These are phyloP conservation scores for Gasterosteus nipponicus DNA, from an alignment of 2,113 vertebrate species.

Conservation along the genomic window DNA sequence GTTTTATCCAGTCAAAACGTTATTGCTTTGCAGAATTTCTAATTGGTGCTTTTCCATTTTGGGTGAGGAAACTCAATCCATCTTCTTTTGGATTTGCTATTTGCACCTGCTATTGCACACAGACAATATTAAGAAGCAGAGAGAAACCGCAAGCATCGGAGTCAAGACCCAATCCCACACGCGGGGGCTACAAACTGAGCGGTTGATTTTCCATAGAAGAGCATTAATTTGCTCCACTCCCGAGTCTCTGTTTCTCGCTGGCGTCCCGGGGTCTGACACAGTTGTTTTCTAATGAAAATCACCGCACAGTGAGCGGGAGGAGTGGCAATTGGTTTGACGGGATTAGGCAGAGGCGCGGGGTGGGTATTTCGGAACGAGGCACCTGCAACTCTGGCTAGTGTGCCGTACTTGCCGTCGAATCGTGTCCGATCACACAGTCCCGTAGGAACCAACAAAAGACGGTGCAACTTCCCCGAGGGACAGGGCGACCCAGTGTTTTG, in stretches of 20 bases:
- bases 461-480: conserved; percentile 51
- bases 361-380: conserved; percentile 34
- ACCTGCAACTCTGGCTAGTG: conserved; percentile 40
- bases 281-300: conserved; percentile 23
- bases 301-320: conserved; percentile 16
- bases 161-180: conserved; percentile 48
- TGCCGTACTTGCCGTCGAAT: conserved; percentile 53
- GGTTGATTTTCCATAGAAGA: conserved; percentile 31
- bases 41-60: conserved; percentile 38
- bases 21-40: conserved; percentile 22
- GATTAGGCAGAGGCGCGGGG: conserved; percentile 21
- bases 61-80: conserved; percentile 45
- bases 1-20: conserved; percentile 20
- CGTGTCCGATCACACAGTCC: conserved; percentile 64
- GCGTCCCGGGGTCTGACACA: conserved; percentile 38
- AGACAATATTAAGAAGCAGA: conserved; percentile 47
- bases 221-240: conserved; percentile 42
- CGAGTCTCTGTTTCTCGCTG: conserved; percentile 35
- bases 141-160: conserved; percentile 22
- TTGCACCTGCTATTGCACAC: conserved; percentile 39
- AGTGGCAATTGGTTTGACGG: conserved; percentile 30
- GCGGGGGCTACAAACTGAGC: conserved; percentile 24
- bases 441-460: conserved; percentile 59
- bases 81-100: conserved; percentile 56
- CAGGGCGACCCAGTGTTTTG: conserved; percentile 44